Percentiles rank a stretch among this genome's conserved stretches.
Conservation (phyloP, 2,797 vertebrate genomes). For the Otolemur crassicaudatus region DNA sequence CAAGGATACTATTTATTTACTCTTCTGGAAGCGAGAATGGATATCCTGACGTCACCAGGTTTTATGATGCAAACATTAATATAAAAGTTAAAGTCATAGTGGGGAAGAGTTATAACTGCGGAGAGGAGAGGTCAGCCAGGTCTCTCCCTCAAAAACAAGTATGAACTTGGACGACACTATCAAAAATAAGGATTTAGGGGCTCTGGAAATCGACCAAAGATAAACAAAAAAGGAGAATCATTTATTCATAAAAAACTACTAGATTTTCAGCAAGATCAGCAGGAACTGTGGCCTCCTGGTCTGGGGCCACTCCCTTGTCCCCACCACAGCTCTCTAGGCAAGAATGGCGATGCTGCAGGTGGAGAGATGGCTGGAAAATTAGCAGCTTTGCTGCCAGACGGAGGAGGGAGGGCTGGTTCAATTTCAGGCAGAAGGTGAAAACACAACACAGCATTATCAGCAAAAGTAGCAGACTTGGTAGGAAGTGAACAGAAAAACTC, state of each 20-base stretch:
- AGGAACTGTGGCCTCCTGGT: neutral
- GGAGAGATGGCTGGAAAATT: neutral
- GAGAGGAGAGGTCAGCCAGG: neutral
- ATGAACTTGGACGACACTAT: neutral
- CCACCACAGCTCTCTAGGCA: neutral
- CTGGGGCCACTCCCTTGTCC: neutral
- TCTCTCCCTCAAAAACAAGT: neutral
- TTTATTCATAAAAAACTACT: neutral
- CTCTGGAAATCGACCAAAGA: neutral
- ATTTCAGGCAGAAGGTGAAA: neutral
- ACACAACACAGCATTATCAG: neutral
- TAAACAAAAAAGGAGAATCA: neutral
- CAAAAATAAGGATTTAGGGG: neutral
- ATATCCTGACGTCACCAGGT: constrained; percentile 76
- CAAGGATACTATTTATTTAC: neutral
- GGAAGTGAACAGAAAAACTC: neutral
- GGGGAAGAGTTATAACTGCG: neutral
- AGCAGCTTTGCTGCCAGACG: neutral
- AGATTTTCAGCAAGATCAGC: neutral
- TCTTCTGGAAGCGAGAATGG: rapidly evolving
- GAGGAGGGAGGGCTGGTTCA: neutral
- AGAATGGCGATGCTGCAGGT: neutral
- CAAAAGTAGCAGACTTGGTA: neutral
- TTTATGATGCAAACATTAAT: constrained; percentile 81
- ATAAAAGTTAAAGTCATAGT: neutral